phyloP scores from a whole-genome alignment of 1,140 invertebrate species.

The Manduca sexta region DNA sequence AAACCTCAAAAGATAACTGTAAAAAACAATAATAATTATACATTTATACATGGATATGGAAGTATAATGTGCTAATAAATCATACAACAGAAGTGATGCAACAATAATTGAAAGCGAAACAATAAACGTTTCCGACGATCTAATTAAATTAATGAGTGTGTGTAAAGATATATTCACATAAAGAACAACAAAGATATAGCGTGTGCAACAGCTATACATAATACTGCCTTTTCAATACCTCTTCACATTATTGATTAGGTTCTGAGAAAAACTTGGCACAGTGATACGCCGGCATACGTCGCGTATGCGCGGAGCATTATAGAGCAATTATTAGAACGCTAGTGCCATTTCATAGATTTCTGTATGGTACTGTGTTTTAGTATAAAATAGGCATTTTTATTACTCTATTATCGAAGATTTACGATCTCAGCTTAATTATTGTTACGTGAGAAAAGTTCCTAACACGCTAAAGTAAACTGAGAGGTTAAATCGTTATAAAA shows the following conservation, averaged over 20 bases:
- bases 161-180: constrained; percentile 2
- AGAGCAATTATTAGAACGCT: no score
- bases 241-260: constrained; percentile 61
- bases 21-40: no score
- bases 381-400: no score
- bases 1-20: no score
- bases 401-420: no score
- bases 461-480: neutral
- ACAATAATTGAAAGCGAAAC: constrained; percentile 24
- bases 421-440: no score
- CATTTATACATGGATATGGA: no score
- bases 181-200: constrained; percentile 33
- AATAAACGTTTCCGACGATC: constrained; percentile 22
- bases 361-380: no score
- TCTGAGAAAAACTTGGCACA: constrained; percentile 60
- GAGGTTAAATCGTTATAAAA: neutral
- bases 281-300: constrained; percentile 14
- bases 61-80: neutral
- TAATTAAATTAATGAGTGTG: constrained; percentile 17
- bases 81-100: neutral
- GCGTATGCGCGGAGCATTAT: neutral
- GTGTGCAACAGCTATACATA: constrained; percentile 35
- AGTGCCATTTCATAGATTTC: no score
- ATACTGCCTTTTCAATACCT: constrained; percentile 55
- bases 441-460: no score